Base-by-base conservation (phyloP, 1,140 invertebrate species). In the Heterodera carotae region DNA sequence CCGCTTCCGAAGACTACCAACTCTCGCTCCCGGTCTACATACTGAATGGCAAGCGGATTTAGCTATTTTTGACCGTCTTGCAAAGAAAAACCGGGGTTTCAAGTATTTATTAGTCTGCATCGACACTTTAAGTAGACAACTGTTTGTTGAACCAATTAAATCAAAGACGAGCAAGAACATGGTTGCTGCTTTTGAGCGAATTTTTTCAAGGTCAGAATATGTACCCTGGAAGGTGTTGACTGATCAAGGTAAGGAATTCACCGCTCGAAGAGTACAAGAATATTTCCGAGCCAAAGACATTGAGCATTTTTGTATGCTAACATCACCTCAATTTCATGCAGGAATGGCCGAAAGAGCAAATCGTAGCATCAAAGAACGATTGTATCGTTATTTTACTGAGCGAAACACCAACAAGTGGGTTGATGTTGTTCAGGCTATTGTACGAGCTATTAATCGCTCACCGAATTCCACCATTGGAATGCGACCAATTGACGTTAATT, bases 41-140 rank as follows among this genome's bases (percentile, higher is more conserved):
- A 82, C 81, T 10, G 81, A 80, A n/a, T 83, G 76, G 72, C 79
- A 80, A 39, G 79, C 79, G 18, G 79, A 80, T 48, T 53, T 80
- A 15, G 73, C 82, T 7, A 39, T 80, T 15, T 71, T 80, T 31
- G 56, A 83, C 3, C 22, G 48, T 8, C 25, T 83, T 27, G 33
- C 15, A 3, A 10, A 36, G 0, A 25, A 62, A 27, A 80, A 80
- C 36, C 34, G 75, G 25, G 74, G 62, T 1, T 79, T 48, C 56
- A 43, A 39, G 2, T 80, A 83, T 59, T 12, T 83, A 1, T 31
- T 80, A n/a, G 81, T 80, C n/a, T 79, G 76, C 62, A 53, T 82
- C 34, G 79, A 80, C 43, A 48, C 80, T n/a, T 29, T 82, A 18
- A 80, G 79, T 36, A 36, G 81, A 25, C 39, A 80, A 29, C n/a